Conservation (phyloP, 2,888 invertebrate species). For the Harpalus rufipes region DNA sequence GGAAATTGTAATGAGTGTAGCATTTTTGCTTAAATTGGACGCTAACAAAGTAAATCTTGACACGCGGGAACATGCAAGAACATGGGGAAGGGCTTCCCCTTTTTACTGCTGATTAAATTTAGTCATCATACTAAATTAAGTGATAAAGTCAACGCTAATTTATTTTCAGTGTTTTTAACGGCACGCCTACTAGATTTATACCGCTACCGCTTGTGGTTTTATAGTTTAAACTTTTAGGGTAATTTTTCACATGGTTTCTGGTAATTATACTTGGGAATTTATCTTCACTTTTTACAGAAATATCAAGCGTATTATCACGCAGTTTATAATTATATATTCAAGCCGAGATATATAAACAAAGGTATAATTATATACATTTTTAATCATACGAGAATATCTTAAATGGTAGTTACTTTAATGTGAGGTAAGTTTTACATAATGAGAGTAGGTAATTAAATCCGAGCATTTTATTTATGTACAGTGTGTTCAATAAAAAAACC, state of each 20-base stretch:
- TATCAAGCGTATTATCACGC: neutral
- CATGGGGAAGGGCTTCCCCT: slow-evolving; percentile 10
- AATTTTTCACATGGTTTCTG: slow-evolving; percentile 13
- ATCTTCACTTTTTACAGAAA: neutral
- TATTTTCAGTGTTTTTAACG: slow-evolving; percentile 46
- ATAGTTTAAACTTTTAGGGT: slow-evolving; percentile 21
- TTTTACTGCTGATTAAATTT: slow-evolving; percentile 59
- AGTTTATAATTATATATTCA: neutral
- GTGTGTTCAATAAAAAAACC: too few species aligned
- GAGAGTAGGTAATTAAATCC: neutral
- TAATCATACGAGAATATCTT: neutral
- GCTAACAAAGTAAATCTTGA: slow-evolving; percentile 51
- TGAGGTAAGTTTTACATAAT: neutral
- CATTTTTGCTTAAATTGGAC: slow-evolving; percentile 60
- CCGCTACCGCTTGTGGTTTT: slow-evolving; percentile 6
- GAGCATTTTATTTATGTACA: too few species aligned
- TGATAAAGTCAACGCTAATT: slow-evolving; percentile 47
- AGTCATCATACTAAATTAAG: slow-evolving; percentile 55
- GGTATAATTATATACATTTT: neutral
- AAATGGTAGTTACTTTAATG: neutral
- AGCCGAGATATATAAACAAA: neutral
- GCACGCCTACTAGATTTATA: slow-evolving; percentile 29
- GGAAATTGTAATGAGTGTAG: slow-evolving; percentile 32
- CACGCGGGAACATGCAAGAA: slow-evolving; percentile 29
- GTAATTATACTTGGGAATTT: neutral